These are phyloP conservation scores for Sarcophaga peregrina DNA, from an alignment of 1,140 invertebrate species.

Conservation along the genomic window DNA sequence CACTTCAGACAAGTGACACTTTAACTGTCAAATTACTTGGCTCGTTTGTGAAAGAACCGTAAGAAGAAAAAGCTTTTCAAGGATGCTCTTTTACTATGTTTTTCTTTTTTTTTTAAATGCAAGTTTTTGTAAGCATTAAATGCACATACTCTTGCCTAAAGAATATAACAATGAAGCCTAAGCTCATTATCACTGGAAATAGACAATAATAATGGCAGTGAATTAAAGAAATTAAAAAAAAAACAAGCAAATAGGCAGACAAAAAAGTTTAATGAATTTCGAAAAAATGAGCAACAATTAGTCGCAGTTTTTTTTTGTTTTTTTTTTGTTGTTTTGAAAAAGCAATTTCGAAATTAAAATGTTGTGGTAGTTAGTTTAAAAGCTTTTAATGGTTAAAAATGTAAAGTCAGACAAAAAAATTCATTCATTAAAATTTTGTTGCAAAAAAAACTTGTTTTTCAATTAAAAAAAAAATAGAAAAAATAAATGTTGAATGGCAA, in stretches of 20 bases:
- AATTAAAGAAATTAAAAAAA: neutral
- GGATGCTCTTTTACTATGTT: neutral
- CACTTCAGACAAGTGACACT: neutral
- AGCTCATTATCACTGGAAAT: neutral
- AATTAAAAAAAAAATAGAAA: neutral
- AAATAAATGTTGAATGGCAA: neutral
- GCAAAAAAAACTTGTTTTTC: neutral
- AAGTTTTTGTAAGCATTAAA: neutral
- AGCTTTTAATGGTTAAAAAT: no score
- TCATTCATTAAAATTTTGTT: constrained; percentile 21
- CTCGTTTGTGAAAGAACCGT: neutral
- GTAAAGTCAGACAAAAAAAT: neutral
- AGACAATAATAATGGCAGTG: constrained; percentile 22
- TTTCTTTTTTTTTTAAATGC: no score
- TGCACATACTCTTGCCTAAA: neutral
- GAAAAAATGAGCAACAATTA: constrained; percentile 15
- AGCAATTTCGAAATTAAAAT: no score
- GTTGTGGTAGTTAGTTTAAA: no score
- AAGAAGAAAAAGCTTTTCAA: neutral
- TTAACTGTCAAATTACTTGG: constrained; percentile 13
- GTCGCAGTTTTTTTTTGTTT: neutral
- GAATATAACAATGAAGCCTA: neutral
- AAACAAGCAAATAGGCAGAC: neutral
- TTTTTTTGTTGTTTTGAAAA: neutral
- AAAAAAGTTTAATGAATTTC: neutral